Percentiles rank a stretch among this genome's conserved stretches.
Evolutionary conservation across 2,888 invertebrate genomes (phyloP).

Genomic region (Cryptus viduatorius): DNA sequence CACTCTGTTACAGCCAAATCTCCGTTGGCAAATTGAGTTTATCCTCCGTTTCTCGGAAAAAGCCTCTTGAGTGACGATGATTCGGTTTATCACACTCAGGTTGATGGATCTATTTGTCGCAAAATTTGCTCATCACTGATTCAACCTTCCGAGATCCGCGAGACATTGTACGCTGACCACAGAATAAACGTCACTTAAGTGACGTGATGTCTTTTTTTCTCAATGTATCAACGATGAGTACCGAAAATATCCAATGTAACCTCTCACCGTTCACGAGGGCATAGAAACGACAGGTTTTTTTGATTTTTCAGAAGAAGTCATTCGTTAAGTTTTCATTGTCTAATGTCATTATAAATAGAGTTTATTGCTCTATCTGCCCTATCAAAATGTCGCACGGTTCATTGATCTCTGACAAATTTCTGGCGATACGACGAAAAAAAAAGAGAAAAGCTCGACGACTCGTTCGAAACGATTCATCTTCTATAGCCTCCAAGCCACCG

Average conservation of each 20-base stretch:
- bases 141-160: background rate
- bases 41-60: constrained; percentile 12
- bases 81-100: constrained; percentile 8
- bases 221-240: no score
- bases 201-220: no score
- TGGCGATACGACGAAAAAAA: background rate
- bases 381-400: constrained; percentile 7
- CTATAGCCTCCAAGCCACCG: constrained; percentile 46
- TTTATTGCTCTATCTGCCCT: background rate
- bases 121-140: background rate
- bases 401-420: constrained; percentile 16
- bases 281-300: no score
- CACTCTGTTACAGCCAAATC: constrained; percentile 32
- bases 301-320: no score
- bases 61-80: constrained; percentile 25
- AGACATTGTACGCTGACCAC: background rate
- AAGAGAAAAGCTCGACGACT: background rate
- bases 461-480: constrained; percentile 12
- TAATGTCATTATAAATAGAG: no score
- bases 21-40: constrained; percentile 23
- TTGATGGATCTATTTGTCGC: constrained; percentile 10
- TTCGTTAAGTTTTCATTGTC: no score
- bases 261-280: no score
- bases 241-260: no score
- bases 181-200: no score